A percentile compares a stretch with the other conserved stretches of the same genome.
Evolutionary conservation across 2,113 vertebrate species (phyloP).

Genomic region (Peromyscus maniculatus): DNA sequence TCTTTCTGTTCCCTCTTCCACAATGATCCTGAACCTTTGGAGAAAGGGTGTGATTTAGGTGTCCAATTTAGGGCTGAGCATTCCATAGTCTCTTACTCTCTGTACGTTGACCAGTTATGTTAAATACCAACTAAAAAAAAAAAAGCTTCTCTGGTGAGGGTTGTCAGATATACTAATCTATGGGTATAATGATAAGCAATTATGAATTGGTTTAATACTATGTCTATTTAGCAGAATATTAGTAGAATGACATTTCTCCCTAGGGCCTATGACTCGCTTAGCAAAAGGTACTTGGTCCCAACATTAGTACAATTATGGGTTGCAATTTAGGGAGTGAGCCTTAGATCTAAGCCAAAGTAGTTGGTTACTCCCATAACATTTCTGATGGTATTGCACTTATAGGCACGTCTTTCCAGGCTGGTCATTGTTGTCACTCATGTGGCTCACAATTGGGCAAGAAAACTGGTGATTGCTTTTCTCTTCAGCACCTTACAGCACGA

Average conservation of each 20-base stretch:
- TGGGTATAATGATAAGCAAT: not conserved
- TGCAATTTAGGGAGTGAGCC: not conserved
- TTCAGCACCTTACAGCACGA: not conserved
- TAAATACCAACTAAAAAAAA: not conserved
- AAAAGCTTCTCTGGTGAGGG: not conserved
- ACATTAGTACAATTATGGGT: not conserved
- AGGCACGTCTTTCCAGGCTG: not conserved
- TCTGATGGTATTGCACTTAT: not conserved
- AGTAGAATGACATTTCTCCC: not conserved
- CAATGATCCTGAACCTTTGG: not conserved
- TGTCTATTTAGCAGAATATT: not conserved
- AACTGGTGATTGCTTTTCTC: not conserved
- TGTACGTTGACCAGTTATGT: not conserved
- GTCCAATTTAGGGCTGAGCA: not conserved
- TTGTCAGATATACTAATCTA: not conserved
- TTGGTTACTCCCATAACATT: not conserved
- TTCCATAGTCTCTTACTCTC: not conserved
- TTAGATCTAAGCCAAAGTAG: not conserved
- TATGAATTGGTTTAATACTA: not conserved
- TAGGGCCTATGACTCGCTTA: not conserved
- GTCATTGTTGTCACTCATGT: too few species aligned
- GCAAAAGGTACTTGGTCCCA: not conserved
- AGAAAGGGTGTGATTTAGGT: not conserved
- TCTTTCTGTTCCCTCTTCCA: not conserved
- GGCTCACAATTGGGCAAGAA: not conserved